Base-by-base conservation (phyloP, 2,888 invertebrate genomes). In the Machimus atricapillus region DNA sequence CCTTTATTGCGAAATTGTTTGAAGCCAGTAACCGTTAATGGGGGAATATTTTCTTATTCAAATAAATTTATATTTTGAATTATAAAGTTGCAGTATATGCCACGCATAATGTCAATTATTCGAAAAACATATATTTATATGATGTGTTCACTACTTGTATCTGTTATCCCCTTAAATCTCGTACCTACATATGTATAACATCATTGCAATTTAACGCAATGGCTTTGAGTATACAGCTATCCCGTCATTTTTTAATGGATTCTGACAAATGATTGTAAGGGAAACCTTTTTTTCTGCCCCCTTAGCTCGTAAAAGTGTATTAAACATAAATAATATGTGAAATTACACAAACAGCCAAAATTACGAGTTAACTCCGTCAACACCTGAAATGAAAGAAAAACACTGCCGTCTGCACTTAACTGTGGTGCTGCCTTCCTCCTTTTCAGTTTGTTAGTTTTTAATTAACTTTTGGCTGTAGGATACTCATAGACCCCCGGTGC, bases 391-490 rank as follows among this genome's bases (percentile, higher is more conserved):
- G 90, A 90, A 89, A 89, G 88, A 87, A 88, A 87, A 87, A 85
- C 87, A 86, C 73, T 87, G 88, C 58, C 85, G 88, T 82, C 89
- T 88, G 88, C 89, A 89, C 88, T 89, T 87, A 87, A 88, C 87
- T 88, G 88, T 87, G 88, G 12, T 27, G 23, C 40, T 83, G 76
- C 88, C 88, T 88, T 89, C 87, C 87, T 87, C 89, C 86, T 89
- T 89, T 89, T 89, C 89, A 91, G 91, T 91, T 92, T 92, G 92
- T 92, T 92, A 91, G 92, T 92, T 92, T 92, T 92, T 92, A 92
- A 92, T 92, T 92, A 92, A 92, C 92, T 92, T 92, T 91, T 91
- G 91, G 91, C 92, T 92, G 90, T 90, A 91, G 92, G 92, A 90
- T 66, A 23, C 66, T 19, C 66, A 27, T 90, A 90, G 90, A 91